Evolutionary conservation across 37 sponge, comb jelly and placozoan species (phyloP).

Genomic region (Aplysina aerophoba): DNA sequence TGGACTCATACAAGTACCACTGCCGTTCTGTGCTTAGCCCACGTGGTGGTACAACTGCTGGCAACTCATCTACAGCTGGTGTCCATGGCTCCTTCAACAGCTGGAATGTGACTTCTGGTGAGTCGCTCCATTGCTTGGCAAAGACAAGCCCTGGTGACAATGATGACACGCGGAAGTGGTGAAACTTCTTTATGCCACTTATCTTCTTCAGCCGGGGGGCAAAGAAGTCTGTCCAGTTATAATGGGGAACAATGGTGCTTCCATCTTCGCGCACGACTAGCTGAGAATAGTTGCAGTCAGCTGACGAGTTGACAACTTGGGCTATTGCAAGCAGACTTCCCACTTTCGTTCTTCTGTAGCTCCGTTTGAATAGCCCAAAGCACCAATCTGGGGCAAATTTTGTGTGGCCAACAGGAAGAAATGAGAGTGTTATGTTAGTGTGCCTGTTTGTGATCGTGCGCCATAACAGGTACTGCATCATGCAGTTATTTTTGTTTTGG

Average conservation of each 20-base stretch:
- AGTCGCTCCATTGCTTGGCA: not conserved
- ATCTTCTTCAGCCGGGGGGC: slow-evolving; percentile 2
- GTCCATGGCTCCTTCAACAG: too few relatives aligned
- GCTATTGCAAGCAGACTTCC: not conserved
- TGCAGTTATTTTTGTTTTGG: slow-evolving; percentile 40
- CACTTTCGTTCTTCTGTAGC: slow-evolving; percentile 1
- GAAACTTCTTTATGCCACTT: slow-evolving; percentile 4
- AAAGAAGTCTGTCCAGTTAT: slow-evolving; percentile 2
- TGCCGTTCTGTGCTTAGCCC: too few relatives aligned
- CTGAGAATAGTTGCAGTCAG: too few relatives aligned
- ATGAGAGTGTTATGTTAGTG: not conserved
- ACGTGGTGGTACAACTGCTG: too few relatives aligned
- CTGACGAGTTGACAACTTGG: slow-evolving; percentile 4
- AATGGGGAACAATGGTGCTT: not conserved
- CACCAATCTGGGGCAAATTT: slow-evolving; percentile 29
- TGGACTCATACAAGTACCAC: too few relatives aligned
- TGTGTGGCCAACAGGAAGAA: slow-evolving; percentile 3
- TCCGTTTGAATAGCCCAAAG: not conserved
- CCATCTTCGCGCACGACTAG: too few relatives aligned
- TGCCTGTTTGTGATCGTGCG: slow-evolving; percentile 12
- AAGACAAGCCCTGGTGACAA: not conserved
- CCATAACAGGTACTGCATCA: slow-evolving; percentile 36
- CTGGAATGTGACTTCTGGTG: too few relatives aligned
- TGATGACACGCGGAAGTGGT: slow-evolving; percentile 31
- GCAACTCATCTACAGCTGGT: too few relatives aligned